Percentiles rank a stretch among this genome's conserved stretches.
Evolutionary conservation across 2,888 invertebrate genomes (phyloP).

Genomic region (Andrena fulva): DNA sequence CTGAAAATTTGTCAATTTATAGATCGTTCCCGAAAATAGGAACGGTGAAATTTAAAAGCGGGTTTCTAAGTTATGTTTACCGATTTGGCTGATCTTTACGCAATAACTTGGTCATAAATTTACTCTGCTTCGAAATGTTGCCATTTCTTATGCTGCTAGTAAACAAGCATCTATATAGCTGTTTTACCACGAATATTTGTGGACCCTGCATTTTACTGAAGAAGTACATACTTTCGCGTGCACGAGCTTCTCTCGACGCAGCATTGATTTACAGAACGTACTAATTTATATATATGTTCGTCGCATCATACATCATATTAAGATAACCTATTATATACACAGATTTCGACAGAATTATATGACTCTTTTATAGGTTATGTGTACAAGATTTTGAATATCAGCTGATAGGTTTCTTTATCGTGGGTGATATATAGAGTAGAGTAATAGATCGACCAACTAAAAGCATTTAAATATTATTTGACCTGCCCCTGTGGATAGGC

Average conservation of each 20-base stretch:
- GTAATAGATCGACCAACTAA: too few relatives aligned
- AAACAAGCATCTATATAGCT: slow-evolving; percentile 15
- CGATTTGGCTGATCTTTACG: neutral
- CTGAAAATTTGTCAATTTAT: slow-evolving; percentile 8
- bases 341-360: too few relatives aligned
- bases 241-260: neutral
- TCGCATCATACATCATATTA: too few relatives aligned
- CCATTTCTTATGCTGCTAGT: neutral
- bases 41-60: neutral
- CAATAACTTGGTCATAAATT: slow-evolving; percentile 45
- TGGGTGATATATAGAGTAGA: too few relatives aligned
- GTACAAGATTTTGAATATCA: too few relatives aligned
- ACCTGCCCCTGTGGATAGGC: too few relatives aligned
- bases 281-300: neutral
- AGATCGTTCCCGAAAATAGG: neutral
- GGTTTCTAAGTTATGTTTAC: slow-evolving; percentile 13
- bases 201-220: slow-evolving; percentile 1
- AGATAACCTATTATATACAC: too few relatives aligned
- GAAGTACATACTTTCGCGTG: neutral
- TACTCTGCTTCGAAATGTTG: slow-evolving; percentile 15
- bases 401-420: too few relatives aligned
- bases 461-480: too few relatives aligned
- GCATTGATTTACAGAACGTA: neutral
- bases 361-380: too few relatives aligned
- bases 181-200: neutral